Conservation (phyloP, 1,140 invertebrate genomes). For the Chlorops oryzae region DNA sequence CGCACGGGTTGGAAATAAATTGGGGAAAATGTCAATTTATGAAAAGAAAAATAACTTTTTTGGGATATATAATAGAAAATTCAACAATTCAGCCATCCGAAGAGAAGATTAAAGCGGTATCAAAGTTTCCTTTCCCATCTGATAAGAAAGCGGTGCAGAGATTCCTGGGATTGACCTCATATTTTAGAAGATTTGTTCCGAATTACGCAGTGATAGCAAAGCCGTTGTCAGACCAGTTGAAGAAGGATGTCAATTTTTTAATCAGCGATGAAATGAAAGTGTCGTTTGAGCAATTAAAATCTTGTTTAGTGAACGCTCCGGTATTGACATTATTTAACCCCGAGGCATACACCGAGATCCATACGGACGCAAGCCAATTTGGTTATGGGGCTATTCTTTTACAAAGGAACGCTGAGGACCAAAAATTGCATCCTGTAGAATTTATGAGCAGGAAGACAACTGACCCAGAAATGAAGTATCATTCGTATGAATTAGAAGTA, state of each 20-base stretch:
- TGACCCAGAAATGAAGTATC: neutral
- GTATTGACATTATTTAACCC: neutral
- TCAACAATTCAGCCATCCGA: neutral
- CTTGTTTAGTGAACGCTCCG: neutral
- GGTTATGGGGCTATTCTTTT: neutral
- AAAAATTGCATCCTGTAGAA: neutral
- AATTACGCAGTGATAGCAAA: neutral
- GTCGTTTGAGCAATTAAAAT: neutral
- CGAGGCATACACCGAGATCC: neutral
- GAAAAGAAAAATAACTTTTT: neutral
- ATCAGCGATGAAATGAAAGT: neutral
- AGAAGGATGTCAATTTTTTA: neutral
- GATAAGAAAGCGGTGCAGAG: neutral
- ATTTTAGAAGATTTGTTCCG: neutral
- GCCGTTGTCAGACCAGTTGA: neutral
- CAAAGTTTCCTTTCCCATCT: neutral
- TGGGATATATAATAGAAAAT: neutral
- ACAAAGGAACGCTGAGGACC: neutral
- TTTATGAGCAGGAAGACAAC: neutral
- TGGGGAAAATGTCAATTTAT: slow-evolving; percentile 2
- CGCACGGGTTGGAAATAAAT: slow-evolving; percentile 6
- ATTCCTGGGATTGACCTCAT: neutral
- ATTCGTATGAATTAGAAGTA: neutral
- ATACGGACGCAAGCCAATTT: neutral
- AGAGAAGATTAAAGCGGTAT: neutral